Base-by-base conservation (phyloP, 2,888 invertebrate genomes). In the Oithona nana region DNA sequence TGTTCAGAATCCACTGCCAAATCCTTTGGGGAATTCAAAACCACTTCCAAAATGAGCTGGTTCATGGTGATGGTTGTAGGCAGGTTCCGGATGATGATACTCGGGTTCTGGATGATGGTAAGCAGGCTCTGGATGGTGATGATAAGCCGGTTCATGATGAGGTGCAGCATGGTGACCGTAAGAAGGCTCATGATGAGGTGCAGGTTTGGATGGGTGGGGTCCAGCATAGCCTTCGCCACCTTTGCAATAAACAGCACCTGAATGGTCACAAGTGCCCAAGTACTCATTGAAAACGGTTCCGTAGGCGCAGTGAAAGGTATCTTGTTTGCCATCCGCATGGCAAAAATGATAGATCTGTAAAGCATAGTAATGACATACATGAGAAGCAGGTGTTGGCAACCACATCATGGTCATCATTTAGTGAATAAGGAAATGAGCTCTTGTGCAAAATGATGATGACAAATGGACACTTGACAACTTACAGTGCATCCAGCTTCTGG, bases 221-320 rank as follows among this genome's bases (percentile, higher is more conserved):
- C 16, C 6, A n/a, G 48, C 31, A 22, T 31, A 31, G 3, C 26
- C 39, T 22, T 39, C 22, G 16, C 39, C 48, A 26, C 31, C 59
- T 48, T 22, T 49, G 52, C 64, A 64, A 49, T 61, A 49, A 3
- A 64, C 64, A 24, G 57, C 56, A 26, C 31, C 50, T 29, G 56
- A 30, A 48, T 62, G 59, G 62, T 64, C 64, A 48, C 64, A 64
- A 13, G 62, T 57, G 22, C 61, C 61, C 31, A 62, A 50, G 52
- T 57, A 62, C 49, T 64, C 61, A 24, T 64, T 64, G 62, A 64
- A 64, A 11, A 56, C 63, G 28, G 64, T 64, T 28, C 64, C 64
- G 30, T 56, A 51, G 13, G 61, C 39, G 28, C 64, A 64, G 8
- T 55, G 39, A 31, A 64, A 62, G 3, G 62, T 56, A 28, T 64